A percentile compares a stretch with the other conserved stretches of the same genome.
Evolutionary conservation across 2,888 invertebrate genomes (phyloP).

Genomic region (Hesperia comma): DNA sequence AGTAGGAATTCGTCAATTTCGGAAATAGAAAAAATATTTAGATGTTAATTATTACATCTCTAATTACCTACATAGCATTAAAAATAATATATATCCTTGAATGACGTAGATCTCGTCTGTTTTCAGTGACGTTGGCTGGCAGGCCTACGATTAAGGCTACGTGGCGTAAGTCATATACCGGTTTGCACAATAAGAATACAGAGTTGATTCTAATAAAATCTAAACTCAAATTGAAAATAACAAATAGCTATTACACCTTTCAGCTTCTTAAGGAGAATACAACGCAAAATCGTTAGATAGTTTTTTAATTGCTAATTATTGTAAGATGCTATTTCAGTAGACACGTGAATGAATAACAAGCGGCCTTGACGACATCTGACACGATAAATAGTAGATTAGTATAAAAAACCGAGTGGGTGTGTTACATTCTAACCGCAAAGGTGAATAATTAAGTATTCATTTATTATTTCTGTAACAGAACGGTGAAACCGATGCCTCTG

Average conservation of each 20-base stretch:
- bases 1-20: no score
- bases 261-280: background rate
- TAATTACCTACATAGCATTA: no score
- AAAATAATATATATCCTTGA: no score
- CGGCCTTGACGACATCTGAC: constrained; percentile 30
- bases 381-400: constrained; percentile 5
- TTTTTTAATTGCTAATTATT: background rate
- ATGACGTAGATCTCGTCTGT: no score
- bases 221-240: no score
- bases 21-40: no score
- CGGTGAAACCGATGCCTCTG: constrained; percentile 24
- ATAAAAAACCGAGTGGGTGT: constrained; percentile 38
- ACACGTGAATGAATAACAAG: constrained; percentile 14
- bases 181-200: background rate
- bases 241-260: no score
- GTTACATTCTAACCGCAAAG: constrained; percentile 34
- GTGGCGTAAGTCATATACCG: background rate
- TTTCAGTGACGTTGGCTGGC: background rate
- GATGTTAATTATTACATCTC: no score
- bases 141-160: background rate
- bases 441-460: constrained; percentile 23
- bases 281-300: background rate
- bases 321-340: constrained; percentile 37
- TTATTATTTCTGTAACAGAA: constrained; percentile 15
- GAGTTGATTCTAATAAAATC: background rate